phyloP scores from a whole-genome alignment of 2,797 vertebrate genomes.

The Cynopterus sphinx region DNA sequence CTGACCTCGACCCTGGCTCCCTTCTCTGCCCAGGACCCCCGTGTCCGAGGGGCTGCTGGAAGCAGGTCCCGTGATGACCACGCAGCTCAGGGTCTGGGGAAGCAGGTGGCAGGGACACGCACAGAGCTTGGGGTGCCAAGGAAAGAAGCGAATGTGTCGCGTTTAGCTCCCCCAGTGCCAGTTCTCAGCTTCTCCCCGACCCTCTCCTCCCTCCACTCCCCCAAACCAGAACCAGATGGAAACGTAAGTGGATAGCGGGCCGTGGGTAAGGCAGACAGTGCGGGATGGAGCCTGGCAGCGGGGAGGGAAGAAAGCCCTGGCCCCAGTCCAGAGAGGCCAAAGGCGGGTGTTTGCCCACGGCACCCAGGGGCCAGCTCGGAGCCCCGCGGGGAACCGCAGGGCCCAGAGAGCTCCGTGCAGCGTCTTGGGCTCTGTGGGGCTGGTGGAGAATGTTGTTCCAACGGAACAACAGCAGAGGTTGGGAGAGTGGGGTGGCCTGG shows the following conservation, averaged over 20 bases:
- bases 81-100: background rate
- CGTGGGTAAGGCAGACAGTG: background rate
- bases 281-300: background rate
- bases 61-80: background rate
- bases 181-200: background rate
- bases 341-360: background rate
- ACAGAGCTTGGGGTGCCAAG: background rate
- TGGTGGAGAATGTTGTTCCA: background rate
- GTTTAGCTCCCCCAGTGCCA: background rate
- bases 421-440: background rate
- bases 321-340: background rate
- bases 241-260: background rate
- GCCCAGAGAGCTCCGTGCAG: background rate
- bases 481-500: background rate
- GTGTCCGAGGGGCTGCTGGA: accelerated
- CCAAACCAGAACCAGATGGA: slow-evolving; percentile 17
- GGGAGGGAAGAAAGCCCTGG: background rate
- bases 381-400: background rate
- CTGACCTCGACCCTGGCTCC: background rate
- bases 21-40: background rate
- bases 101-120: background rate
- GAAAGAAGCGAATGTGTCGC: accelerated
- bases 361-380: background rate
- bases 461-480: background rate
- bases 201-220: background rate